Percentiles rank a stretch among this genome's conserved stretches.
Conservation (phyloP, 2,797 vertebrate genomes). For the Holocentrus rufus region DNA sequence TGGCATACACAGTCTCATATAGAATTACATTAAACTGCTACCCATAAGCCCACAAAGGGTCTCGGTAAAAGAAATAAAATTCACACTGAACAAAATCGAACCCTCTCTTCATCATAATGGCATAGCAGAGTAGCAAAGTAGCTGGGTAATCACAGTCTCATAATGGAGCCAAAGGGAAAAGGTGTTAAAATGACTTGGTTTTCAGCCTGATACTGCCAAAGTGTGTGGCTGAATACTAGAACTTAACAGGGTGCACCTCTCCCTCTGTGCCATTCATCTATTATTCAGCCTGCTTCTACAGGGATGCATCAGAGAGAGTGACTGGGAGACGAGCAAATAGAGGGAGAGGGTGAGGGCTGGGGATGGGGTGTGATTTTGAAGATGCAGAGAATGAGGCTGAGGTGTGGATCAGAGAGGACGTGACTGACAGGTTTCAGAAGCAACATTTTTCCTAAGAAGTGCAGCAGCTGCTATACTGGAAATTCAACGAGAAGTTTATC, state of each 20-base stretch:
- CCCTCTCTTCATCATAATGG: constrained; percentile 9
- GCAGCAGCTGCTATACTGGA: too few species aligned
- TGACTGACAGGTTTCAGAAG: neutral
- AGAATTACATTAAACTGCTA: constrained; percentile 13
- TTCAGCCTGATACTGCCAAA: constrained; percentile 37
- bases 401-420: constrained; percentile 4
- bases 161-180: constrained; percentile 27
- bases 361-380: constrained; percentile 35
- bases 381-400: neutral
- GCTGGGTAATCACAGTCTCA: constrained; percentile 14
- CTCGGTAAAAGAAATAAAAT: constrained; percentile 8
- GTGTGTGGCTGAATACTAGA: constrained; percentile 23
- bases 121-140: constrained; percentile 9
- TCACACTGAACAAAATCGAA: constrained; percentile 3
- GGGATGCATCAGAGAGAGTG: constrained; percentile 45
- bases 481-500: neutral
- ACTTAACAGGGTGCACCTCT: constrained; percentile 55
- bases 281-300: constrained; percentile 76
- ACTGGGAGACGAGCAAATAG: constrained; percentile 35
- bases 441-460: neutral
- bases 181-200: constrained; percentile 29
- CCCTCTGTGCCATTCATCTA: constrained; percentile 66
- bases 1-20: neutral
- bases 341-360: constrained; percentile 24
- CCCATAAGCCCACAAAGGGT: constrained; percentile 3